Base-by-base conservation (phyloP, 2,888 invertebrate genomes). In the Colostygia pectinataria region DNA sequence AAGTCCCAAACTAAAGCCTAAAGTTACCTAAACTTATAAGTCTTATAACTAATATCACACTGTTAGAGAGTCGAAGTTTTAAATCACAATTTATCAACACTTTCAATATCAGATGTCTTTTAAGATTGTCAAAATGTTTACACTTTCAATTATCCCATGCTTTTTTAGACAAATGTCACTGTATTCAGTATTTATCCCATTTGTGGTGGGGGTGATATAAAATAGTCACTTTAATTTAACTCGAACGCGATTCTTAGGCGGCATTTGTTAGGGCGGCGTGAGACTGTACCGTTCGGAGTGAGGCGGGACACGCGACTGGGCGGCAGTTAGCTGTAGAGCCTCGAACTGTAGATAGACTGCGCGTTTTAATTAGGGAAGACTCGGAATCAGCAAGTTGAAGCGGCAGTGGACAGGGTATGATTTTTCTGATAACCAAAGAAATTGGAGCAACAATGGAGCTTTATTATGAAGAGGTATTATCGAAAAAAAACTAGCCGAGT, bases 11-110 rank as follows among this genome's bases (percentile, higher is more conserved):
- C 66, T 56, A 64, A 65, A 67, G 59, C 65, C 63, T 65, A 72
- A 60, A 53, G 54, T 59, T 50, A 40, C 53, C 45, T 52, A 53
- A 76, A 77, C 81, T 78, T 83, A 84, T 52, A 62, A 66, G 85
- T 88, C 81, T 78, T 83, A 84, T 52, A 62, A 66, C 86, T 88
- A 87, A 72, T 87, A 88, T 88, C 88, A 88, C 88, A 85, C 84
- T 55, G 41, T 50, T n/a, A 57, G 55, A 62, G 56, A 61, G 59
- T 53, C 48, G 20, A 37, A 40, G 33, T 27, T 39, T 50, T 29
- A 67, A 66, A 71, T 68, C 66, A 51, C 41, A 51, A 44, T 24
- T 34, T 20, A 12, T 34, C 32, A 9, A 34, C 18, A 15, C 25
- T 23, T 23, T 23, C 37, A 46, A 51, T 49, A 28, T 20, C 15